Conservation (phyloP, 2,797 vertebrate genomes). For the Erithacus rubecula region DNA sequence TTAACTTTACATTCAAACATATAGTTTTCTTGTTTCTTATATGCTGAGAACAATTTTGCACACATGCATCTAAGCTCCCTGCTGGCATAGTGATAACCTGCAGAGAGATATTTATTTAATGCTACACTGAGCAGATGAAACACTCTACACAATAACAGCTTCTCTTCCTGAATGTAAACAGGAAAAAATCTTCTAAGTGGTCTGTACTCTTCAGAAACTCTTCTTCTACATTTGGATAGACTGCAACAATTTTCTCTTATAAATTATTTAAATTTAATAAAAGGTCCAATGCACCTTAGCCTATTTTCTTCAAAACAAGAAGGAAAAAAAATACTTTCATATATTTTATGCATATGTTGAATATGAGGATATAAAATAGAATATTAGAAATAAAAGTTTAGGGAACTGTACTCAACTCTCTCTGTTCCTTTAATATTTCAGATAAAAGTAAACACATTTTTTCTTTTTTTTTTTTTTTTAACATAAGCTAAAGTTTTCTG, state of each 20-base stretch:
- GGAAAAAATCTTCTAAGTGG: background rate
- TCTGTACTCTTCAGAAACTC: slow-evolving; percentile 7
- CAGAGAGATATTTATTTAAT: slow-evolving; percentile 65
- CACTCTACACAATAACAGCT: slow-evolving; percentile 9
- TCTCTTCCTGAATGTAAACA: slow-evolving; percentile 16
- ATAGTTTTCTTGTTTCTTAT: background rate
- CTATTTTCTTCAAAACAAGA: background rate
- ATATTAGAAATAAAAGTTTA: background rate
- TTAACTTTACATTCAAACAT: background rate
- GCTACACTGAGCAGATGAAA: slow-evolving; percentile 54
- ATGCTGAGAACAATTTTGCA: background rate
- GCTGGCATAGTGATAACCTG: background rate
- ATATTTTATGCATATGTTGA: background rate
- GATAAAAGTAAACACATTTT: background rate
- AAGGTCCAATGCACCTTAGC: background rate
- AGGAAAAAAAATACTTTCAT: background rate
- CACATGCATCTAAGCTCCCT: background rate
- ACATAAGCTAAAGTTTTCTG: background rate
- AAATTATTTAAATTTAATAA: slow-evolving; percentile 14
- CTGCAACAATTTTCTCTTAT: background rate
- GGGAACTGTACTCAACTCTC: background rate
- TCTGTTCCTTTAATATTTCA: background rate
- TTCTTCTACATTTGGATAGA: background rate
- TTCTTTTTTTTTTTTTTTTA: background rate
- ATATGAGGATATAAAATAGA: background rate